Base-by-base conservation (phyloP, 2,797 vertebrate genomes). In the Myotis planiceps region DNA sequence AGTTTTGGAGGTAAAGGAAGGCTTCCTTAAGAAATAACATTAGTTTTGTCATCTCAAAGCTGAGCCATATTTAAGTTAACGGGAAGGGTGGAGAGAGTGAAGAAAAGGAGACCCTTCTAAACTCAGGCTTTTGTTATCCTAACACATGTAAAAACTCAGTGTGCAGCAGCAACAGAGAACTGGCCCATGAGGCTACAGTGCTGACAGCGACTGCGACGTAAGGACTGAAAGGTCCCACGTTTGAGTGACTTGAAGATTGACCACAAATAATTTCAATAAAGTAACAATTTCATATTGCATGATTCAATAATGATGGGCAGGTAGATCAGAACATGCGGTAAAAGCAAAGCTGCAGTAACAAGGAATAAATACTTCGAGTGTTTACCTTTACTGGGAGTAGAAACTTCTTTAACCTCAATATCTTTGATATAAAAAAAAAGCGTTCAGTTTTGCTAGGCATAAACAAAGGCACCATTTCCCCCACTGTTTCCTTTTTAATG, bases 381-480 rank as follows among this genome's bases (percentile, higher is more conserved):
- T 19, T 58, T 39, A 37, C 58, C 32, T 85, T 51, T 63, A 34
- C 3, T 29, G 63, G 32, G 14, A 18, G 27, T 16, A 51, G 58
- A 93, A 37, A 47, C 10, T n/a, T 37, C 37, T 66, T 65, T 55
- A 65, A 83, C 4, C 55, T 69, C 9, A 39, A 10, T 58, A 10
- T 74, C 13, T 66, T 82, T 86, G 34, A 65, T 23, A 34, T 0
- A 66, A 60, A 29, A 72, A 65, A 92, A 90, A n/a, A 10, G 58
- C 3, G 10, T 6, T 91, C 3, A 37, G 9, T 19, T 94, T 81
- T 58, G 14, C 81, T 79, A 65, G 37, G 47, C 8, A 8, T 13
- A 78, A 37, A 55, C 68, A 47, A 83, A 69, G 42, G 49, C 15
- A 32, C 9, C 13, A 12, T 71, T 68, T 27, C n/a, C 21, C n/a